Evolutionary conservation across 2,888 invertebrate genomes (phyloP).

Genomic region (Drosophila neonasuta): DNA sequence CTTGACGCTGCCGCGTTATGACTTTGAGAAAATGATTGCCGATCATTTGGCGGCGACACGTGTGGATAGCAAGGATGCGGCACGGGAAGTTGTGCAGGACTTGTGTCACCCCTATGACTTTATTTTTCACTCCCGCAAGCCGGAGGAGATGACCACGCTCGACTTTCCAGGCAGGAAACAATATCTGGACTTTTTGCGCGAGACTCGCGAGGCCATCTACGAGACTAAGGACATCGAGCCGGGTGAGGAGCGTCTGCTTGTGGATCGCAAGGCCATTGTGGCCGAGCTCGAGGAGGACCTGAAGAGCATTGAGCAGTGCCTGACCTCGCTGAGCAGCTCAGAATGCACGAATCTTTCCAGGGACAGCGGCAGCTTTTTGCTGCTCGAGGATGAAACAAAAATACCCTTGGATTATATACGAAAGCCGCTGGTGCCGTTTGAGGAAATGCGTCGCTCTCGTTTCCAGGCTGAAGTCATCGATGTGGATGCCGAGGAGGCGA

Average conservation of each 20-base stretch:
- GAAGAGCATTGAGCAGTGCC: conserved; percentile 80
- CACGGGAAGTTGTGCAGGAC: conserved; percentile 41
- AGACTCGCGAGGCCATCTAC: conserved; percentile 69
- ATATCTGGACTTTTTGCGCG: conserved; percentile 72
- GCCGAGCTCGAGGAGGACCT: conserved; percentile 79
- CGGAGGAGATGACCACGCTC: conserved; percentile 57
- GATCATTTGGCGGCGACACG: conserved; percentile 58
- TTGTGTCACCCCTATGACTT: conserved; percentile 66
- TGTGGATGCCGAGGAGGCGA: conserved; percentile 69
- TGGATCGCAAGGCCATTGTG: conserved; percentile 65
- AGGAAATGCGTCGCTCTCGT: conserved; percentile 78
- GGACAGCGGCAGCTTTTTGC: conserved; percentile 81
- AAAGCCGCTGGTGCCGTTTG: conserved; percentile 81
- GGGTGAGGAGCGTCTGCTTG: conserved; percentile 60
- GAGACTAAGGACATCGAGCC: conserved; percentile 55
- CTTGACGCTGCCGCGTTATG: conserved; percentile 62
- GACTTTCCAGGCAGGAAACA: conserved; percentile 76
- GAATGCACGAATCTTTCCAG: conserved; percentile 80
- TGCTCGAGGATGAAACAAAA: conserved; percentile 78
- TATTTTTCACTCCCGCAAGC: conserved; percentile 67
- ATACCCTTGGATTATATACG: conserved; percentile 80
- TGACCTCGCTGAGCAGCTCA: conserved; percentile 80
- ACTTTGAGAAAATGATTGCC: conserved; percentile 65
- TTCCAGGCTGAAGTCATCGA: conserved; percentile 76
- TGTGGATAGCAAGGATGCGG: conserved; percentile 53